These are phyloP conservation scores for Onychostruthus taczanowskii DNA, from an alignment of 2,113 vertebrate genomes.

Conservation along the genomic window DNA sequence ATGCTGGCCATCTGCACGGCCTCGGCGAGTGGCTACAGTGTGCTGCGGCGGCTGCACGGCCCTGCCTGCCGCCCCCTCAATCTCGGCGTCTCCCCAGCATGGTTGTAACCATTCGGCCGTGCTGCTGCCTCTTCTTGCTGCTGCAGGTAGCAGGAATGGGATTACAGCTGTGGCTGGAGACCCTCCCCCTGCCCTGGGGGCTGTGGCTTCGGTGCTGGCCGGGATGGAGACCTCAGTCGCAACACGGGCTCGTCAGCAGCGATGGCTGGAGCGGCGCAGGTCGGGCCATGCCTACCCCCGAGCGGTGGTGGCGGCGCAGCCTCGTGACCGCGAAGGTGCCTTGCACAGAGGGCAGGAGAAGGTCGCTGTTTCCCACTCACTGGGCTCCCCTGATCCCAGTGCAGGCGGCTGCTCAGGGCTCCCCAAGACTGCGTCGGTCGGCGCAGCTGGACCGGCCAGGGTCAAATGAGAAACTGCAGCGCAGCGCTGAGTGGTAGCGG, in stretches of 20 bases:
- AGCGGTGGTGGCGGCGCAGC: not conserved
- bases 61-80: rapidly evolving
- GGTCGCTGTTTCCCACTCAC: rapidly evolving
- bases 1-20: too few relatives aligned
- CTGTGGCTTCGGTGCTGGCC: not conserved
- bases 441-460: rapidly evolving
- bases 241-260: not conserved
- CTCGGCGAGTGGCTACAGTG: too few relatives aligned
- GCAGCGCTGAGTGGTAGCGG: not conserved
- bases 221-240: not conserved
- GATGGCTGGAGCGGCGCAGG: not conserved
- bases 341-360: not conserved
- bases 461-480: not conserved
- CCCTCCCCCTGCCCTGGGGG: too few relatives aligned
- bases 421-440: not conserved
- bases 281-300: rapidly evolving
- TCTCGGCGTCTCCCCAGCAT: not conserved
- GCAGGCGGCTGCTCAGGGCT: not conserved
- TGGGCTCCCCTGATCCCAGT: rapidly evolving
- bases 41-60: not conserved
- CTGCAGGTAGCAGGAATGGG: not conserved
- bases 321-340: too few relatives aligned
- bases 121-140: not conserved
- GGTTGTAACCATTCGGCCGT: not conserved
- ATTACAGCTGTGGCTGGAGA: not conserved